phyloP scores from a whole-genome alignment of 2,797 vertebrate genomes.

The Rhynchonycteris naso region DNA sequence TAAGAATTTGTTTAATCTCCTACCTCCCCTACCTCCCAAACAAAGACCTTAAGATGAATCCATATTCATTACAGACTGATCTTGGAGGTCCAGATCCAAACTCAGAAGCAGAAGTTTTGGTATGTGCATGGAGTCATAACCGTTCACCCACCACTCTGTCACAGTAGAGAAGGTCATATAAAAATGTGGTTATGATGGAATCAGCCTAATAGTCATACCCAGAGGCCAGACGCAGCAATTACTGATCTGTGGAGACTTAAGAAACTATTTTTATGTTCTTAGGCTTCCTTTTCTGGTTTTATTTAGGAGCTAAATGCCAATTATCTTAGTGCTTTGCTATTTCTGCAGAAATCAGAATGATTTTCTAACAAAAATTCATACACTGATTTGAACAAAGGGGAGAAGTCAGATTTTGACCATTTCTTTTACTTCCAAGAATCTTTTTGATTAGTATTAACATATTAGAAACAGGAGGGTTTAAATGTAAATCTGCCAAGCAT shows the following conservation, averaged over 20 bases:
- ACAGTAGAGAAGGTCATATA: neutral
- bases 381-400: conserved; percentile 11
- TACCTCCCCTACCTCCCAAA: neutral
- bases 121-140: neutral
- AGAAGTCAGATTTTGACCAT: conserved; percentile 34
- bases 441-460: neutral
- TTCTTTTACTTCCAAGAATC: conserved; percentile 23
- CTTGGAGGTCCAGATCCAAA: neutral
- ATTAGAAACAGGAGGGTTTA: neutral
- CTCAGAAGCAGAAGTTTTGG: neutral
- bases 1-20: neutral
- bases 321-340: conserved; percentile 17
- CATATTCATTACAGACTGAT: neutral
- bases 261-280: conserved; percentile 62
- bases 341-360: conserved; percentile 46
- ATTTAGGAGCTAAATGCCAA: conserved; percentile 52
- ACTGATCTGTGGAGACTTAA: neutral
- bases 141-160: neutral
- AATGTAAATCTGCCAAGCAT: conserved; percentile 8
- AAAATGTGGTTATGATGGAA: neutral
- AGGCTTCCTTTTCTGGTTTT: conserved; percentile 74
- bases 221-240: neutral
- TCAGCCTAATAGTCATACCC: neutral
- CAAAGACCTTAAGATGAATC: neutral
- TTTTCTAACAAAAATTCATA: conserved; percentile 22